phyloP scores from a whole-genome alignment of 2,888 invertebrate species.

The Pterostichus madidus region DNA sequence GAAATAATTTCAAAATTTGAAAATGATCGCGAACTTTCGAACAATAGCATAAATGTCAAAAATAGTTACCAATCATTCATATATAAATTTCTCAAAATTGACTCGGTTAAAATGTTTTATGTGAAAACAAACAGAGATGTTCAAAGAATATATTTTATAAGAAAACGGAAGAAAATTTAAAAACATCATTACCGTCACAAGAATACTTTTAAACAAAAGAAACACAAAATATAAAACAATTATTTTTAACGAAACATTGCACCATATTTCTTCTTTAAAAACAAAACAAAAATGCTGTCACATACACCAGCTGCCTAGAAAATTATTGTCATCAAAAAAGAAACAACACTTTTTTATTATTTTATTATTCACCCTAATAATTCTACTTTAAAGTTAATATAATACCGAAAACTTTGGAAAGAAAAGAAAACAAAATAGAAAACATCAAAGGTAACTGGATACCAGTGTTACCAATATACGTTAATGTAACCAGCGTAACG shows the following conservation, averaged over 20 bases:
- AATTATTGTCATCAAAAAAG: slow-evolving; percentile 23
- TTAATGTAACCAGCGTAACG: slow-evolving; percentile 33
- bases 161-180: slow-evolving; percentile 34
- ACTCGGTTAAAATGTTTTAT: slow-evolving; percentile 18
- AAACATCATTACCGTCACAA: slow-evolving; percentile 27
- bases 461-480: slow-evolving; percentile 5
- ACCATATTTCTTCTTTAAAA: slow-evolving; percentile 3
- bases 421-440: background rate
- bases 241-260: slow-evolving; percentile 21
- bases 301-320: background rate
- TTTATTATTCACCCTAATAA: background rate
- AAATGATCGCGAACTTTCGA: no score
- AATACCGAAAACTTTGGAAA: background rate
- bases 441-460: slow-evolving; percentile 2
- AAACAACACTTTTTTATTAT: background rate
- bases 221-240: slow-evolving; percentile 14
- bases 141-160: slow-evolving; percentile 20
- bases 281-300: background rate
- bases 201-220: slow-evolving; percentile 22
- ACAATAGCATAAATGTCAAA: no score
- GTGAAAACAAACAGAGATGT: slow-evolving; percentile 7
- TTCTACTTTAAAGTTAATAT: background rate
- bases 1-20: no score
- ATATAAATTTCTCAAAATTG: no score
- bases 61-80: no score